phyloP scores from a whole-genome alignment of 2,113 vertebrate species.

The Pollachius pollachius region DNA sequence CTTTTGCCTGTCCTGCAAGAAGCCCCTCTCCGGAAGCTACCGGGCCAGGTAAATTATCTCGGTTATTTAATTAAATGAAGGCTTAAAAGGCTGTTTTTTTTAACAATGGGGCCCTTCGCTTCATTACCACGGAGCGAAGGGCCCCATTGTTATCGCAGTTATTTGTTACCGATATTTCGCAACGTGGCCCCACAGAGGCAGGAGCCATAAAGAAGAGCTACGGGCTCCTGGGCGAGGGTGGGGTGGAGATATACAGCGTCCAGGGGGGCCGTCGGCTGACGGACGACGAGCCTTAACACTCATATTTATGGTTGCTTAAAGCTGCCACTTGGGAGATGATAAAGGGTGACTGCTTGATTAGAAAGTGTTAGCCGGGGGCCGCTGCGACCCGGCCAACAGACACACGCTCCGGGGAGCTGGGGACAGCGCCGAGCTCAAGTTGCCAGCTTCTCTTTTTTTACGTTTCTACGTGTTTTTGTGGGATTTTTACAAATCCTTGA shows the following conservation, averaged over 20 bases:
- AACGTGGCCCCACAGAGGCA: conserved; percentile 54
- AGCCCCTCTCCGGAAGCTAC: conserved; percentile 16
- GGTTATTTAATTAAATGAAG: conserved; percentile 56
- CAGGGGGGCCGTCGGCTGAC: conserved; percentile 51
- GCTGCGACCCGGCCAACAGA: conserved; percentile 37
- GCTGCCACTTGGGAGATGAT: conserved; percentile 61
- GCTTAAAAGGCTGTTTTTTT: conserved; percentile 47
- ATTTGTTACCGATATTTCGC: conserved; percentile 62
- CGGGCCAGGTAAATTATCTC: conserved; percentile 22
- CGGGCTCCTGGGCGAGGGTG: conserved; percentile 38
- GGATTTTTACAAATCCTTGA: too few species aligned
- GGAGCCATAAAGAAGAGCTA: conserved; percentile 70
- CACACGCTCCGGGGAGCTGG: conserved; percentile 39
- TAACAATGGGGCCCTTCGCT: conserved; percentile 39
- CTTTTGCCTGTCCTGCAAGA: conserved; percentile 22
- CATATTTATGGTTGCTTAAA: conserved; percentile 73
- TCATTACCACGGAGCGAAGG: conserved; percentile 45
- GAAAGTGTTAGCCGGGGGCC: conserved; percentile 55
- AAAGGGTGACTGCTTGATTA: conserved; percentile 68
- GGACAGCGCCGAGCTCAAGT: neutral
- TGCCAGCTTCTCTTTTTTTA: too few species aligned
- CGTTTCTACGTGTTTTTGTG: too few species aligned
- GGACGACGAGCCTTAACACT: conserved; percentile 52
- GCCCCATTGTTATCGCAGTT: conserved; percentile 60
- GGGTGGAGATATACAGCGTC: conserved; percentile 55